Evolutionary conservation across 2,888 invertebrate species (phyloP).

Genomic region (Onchidella celtica): DNA sequence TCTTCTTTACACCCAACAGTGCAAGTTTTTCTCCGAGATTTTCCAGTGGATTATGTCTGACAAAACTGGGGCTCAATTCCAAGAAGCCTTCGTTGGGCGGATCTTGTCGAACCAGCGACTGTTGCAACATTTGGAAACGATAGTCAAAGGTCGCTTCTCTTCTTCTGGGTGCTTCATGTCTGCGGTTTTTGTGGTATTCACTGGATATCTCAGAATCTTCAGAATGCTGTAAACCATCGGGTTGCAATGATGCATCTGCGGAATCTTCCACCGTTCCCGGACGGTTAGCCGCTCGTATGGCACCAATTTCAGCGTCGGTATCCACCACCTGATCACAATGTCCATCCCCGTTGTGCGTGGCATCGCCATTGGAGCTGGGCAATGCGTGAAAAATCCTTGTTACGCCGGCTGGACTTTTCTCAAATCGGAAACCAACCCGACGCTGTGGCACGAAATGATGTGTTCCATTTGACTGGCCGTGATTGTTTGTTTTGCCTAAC

Average conservation of each 20-base stretch:
- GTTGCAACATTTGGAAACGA: conserved; percentile 63
- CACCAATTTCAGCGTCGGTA: neutral
- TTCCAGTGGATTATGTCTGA: neutral
- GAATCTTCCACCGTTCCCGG: neutral
- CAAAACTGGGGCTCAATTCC: conserved; percentile 68
- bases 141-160: conserved; percentile 57
- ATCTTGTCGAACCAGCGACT: conserved; percentile 58
- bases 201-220: neutral
- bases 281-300: neutral
- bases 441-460: neutral
- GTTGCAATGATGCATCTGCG: neutral
- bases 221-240: neutral
- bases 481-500: neutral
- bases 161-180: neutral
- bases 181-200: too few species aligned
- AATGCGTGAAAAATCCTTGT: conserved; percentile 29
- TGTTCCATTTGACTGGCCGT: neutral
- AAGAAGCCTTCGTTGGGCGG: conserved; percentile 64
- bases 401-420: neutral
- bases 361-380: neutral
- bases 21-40: neutral
- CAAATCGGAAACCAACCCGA: conserved; percentile 8
- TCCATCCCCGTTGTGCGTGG: neutral
- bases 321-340: neutral
- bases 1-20: neutral